Percentiles rank a stretch among this genome's conserved stretches.
These are phyloP conservation scores for Caracal caracal DNA, from an alignment of 2,113 vertebrate species.

Conservation along the genomic window DNA sequence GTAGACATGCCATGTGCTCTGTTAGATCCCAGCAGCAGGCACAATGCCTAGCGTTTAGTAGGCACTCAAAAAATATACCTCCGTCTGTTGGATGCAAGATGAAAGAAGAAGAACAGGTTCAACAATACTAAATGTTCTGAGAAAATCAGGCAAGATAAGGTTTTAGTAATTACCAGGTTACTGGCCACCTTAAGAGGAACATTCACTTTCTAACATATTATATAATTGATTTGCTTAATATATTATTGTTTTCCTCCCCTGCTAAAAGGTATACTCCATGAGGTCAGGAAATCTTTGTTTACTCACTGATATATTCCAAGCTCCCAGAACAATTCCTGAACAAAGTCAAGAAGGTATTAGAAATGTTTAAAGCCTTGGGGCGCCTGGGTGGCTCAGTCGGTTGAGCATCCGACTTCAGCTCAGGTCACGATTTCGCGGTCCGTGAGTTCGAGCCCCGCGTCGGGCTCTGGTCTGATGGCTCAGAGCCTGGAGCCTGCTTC, in stretches of 20 bases:
- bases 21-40: background rate
- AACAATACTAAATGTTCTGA: background rate
- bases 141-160: background rate
- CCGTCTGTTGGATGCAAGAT: background rate
- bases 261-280: background rate
- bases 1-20: background rate
- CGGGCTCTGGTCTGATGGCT: no score
- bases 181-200: background rate
- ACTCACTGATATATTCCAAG: background rate
- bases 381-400: no score
- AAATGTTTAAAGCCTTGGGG: background rate
- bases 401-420: no score
- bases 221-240: background rate
- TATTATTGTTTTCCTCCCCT: background rate
- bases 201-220: constrained; percentile 3
- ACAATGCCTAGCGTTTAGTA: background rate
- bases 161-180: constrained; percentile 10
- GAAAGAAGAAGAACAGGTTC: background rate
- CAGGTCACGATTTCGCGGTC: no score
- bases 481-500: no score
- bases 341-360: background rate
- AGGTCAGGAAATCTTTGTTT: constrained; percentile 21
- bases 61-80: background rate
- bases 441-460: no score
- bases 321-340: background rate